Conservation (phyloP, 2,797 vertebrate species). For the Etheostoma nigrum region DNA sequence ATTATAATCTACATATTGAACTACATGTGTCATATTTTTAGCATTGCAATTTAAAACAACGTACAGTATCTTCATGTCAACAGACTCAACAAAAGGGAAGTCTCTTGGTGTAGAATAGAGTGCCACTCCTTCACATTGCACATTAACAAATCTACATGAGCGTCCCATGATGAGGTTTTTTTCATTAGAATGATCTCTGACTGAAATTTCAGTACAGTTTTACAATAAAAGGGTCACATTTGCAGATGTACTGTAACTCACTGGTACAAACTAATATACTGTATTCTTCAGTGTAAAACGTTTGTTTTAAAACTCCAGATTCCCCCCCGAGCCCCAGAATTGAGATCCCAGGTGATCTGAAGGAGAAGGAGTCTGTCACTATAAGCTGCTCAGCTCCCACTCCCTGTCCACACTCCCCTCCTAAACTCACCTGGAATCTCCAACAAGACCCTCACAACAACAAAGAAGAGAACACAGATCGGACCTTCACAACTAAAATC, state of each 20-base stretch:
- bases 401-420: slow-evolving; percentile 69
- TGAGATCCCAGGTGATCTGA: slow-evolving; percentile 17
- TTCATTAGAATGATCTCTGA: not conserved
- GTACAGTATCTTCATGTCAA: not conserved
- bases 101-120: not conserved
- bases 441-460: slow-evolving; percentile 16
- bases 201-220: not conserved
- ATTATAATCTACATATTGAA: too few species aligned
- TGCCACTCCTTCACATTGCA: too few species aligned
- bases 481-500: slow-evolving; percentile 46
- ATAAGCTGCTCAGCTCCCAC: slow-evolving; percentile 68
- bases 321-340: slow-evolving; percentile 32
- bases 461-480: slow-evolving; percentile 33
- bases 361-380: slow-evolving; percentile 39
- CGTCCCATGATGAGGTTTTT: not conserved
- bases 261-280: not conserved
- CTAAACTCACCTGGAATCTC: slow-evolving; percentile 67
- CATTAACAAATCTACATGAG: not conserved
- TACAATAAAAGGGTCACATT: not conserved
- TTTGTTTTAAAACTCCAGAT: slow-evolving; percentile 41
- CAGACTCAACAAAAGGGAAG: not conserved
- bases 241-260: not conserved
- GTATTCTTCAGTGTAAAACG: not conserved
- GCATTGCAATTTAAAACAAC: not conserved
- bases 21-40: too few species aligned